A percentile compares a stretch with the other conserved stretches of the same genome.
phyloP scores from a whole-genome alignment of 2,113 vertebrate genomes.

The Glaucidium brasilianum region DNA sequence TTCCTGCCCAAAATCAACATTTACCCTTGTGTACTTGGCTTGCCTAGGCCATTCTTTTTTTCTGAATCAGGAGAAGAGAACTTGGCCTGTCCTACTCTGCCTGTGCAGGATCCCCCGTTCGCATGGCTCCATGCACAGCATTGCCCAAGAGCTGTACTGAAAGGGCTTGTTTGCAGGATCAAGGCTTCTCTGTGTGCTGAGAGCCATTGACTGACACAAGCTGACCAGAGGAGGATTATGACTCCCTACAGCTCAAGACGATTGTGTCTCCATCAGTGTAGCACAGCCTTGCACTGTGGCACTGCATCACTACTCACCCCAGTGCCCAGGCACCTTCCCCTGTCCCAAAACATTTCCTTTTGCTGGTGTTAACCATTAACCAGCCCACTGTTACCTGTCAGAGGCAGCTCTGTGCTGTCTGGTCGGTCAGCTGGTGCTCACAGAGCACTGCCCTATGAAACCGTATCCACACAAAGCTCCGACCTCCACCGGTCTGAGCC shows the following conservation, averaged over 20 bases:
- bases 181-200: not conserved
- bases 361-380: not conserved
- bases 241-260: accelerated
- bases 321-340: not conserved
- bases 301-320: not conserved
- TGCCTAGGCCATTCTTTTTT: not conserved
- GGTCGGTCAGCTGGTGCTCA: not conserved
- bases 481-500: not conserved
- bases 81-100: not conserved
- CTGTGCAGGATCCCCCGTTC: accelerated
- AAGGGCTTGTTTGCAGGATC: not conserved
- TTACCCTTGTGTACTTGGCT: not conserved
- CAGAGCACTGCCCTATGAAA: not conserved
- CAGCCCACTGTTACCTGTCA: not conserved
- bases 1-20: not conserved
- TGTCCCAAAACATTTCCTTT: not conserved
- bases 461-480: not conserved
- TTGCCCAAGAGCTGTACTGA: not conserved
- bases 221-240: not conserved
- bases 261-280: no score
- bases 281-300: accelerated
- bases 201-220: accelerated
- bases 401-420: not conserved
- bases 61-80: not conserved
- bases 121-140: accelerated